Base-by-base conservation (phyloP, 2,113 vertebrate species). In the Chitala chitala region DNA sequence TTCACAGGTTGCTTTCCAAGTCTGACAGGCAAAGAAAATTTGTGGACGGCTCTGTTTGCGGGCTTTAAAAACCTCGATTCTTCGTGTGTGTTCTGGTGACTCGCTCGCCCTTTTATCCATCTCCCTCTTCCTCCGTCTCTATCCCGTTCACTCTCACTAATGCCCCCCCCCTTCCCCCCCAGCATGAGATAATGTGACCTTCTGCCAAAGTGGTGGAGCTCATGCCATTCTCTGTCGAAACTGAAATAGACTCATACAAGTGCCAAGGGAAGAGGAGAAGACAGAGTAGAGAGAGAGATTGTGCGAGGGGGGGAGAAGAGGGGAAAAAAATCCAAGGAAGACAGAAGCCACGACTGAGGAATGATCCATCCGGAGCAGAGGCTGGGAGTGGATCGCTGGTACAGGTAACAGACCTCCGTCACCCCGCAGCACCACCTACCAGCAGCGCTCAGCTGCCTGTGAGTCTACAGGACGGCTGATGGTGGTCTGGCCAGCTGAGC, bases 241-340 rank as follows among this genome's bases (percentile, higher is more conserved):
- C 87, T 85, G 84, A 90, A 89, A 91, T 90, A 89, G 87, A 89
- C 84, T 92, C 88, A 86, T 87, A 92, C 89, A 89, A 90, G 89
- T 90, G 89, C 82, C n/a, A 77, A 72, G 73, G 70, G 71, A 55
- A 50, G 51, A 61, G 54, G 9, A 73, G 40, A 26, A 48, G 44
- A 63, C 55, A 61, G 71, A 42, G 38, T 53, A 68, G 71, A 74
- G 76, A 64, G 70, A 76, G 70, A 73, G 74, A 71, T 75, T 65
- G 40, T 33, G 48, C 26, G 22, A 36, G 55, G 42, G 51, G 31
- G 55, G 20, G 77, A 69, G 71, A 71, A 74, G 53, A 73, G 71
- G 81, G 53, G 63, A 66, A 69, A 68, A 75, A 69, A 68, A 55
- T 13, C 13, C 48, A 63, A 76, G 78, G 78, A 83, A 72, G 58